These are phyloP conservation scores for Drosophila baimaii DNA, from an alignment of 1,140 invertebrate species.

Conservation along the genomic window DNA sequence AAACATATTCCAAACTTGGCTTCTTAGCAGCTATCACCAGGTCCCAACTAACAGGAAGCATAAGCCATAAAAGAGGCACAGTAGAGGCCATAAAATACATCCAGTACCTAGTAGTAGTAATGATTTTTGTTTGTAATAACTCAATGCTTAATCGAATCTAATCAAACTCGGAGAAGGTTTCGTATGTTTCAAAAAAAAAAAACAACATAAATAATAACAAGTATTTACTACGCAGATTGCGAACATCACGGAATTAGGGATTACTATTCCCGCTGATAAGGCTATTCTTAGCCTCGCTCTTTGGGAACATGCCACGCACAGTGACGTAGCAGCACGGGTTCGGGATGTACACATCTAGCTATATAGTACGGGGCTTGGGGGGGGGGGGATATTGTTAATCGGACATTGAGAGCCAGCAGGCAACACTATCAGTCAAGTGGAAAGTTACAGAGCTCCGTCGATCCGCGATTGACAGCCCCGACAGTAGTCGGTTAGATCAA, in stretches of 20 bases:
- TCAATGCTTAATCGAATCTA: constrained; percentile 19
- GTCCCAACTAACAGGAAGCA: constrained; percentile 6
- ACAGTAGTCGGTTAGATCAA: constrained; percentile 9
- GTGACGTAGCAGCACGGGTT: constrained; percentile 22
- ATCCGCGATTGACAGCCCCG: constrained; percentile 15
- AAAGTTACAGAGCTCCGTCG: constrained; percentile 31
- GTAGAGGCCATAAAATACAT: constrained; percentile 25
- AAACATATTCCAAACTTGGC: neutral
- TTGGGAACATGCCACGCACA: constrained; percentile 42
- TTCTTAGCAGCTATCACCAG: no score
- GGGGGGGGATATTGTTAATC: constrained; percentile 9
- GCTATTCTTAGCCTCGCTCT: constrained; percentile 15
- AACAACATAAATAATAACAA: constrained; percentile 35
- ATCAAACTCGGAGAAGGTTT: constrained; percentile 23
- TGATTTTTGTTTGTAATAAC: constrained; percentile 8
- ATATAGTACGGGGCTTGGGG: neutral
- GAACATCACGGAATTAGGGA: constrained; percentile 33
- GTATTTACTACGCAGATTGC: constrained; percentile 45
- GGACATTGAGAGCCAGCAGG: constrained; percentile 15
- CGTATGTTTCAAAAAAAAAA: neutral
- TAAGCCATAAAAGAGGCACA: constrained; percentile 1
- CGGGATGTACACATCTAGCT: neutral
- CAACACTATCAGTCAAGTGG: constrained; percentile 40
- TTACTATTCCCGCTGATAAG: constrained; percentile 32
- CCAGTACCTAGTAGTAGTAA: neutral